Evolutionary conservation across 1,140 invertebrate species (phyloP), one percentile per base, ranked within the genome.

Genomic region (Drosophila insularis): DNA sequence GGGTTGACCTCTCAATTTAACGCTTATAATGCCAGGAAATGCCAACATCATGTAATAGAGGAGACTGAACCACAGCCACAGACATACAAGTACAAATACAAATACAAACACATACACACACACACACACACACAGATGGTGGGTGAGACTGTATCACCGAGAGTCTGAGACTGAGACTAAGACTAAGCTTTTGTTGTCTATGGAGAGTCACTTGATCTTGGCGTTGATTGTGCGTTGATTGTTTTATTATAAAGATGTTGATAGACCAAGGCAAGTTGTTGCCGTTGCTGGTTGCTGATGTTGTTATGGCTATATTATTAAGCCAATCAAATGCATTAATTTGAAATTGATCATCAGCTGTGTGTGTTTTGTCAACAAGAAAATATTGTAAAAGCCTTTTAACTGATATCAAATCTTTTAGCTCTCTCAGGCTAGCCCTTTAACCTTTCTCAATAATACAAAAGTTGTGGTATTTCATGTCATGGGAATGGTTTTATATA

Each of bases 181-280:
- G 37, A 58, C 53, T 11, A 43, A 56, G 68, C 62, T 39, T 56
- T 64, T 80, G 60, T 86, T 86, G 82, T 87, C 82, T 86, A 79
- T 80, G 80, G 64, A 73, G 74, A 89, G 82, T 79, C 84, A 86
- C 84, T 82, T 86, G 82, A 86, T 86, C 79, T 80, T 72, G 67
- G 82, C 76, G 67, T 89, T 71, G 84, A 87, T 87, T 87, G 80
- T 87, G 84, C 84, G 84, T 87, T 87, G 84, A 87, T 87, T 87
- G 84, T 87, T 87, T 87, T 89, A 87, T 87, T 87, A 87, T 87
- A 68, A 87, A 89, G 84, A 89, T 78, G 80, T 87, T 78, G 76
- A 89, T 80, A 71, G 84, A 68, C 79, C 66, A 71, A 70, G 64
- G 53, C 23, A 72, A 40, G 54, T 40, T 59, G 59, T 65, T n/a